Conservation (phyloP, 92 coral and sea anemone species). For the Heteractis magnifica region DNA sequence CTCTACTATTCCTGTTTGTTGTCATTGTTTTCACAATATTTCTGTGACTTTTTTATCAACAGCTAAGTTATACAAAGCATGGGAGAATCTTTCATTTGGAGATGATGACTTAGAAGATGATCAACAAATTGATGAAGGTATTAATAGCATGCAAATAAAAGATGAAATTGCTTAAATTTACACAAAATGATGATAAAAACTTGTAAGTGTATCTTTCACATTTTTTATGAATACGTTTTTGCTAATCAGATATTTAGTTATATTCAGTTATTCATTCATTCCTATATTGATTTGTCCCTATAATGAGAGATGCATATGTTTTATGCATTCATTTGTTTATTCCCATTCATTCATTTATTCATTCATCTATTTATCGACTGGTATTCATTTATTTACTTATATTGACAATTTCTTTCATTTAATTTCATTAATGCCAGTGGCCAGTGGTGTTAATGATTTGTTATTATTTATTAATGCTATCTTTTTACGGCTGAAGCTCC, state of each 20-base stretch:
- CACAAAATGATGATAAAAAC: too few species aligned
- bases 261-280: neutral
- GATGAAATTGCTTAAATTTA: too few species aligned
- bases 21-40: neutral
- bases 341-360: neutral
- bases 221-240: neutral
- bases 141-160: neutral
- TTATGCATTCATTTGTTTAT: neutral
- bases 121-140: conserved; percentile 30
- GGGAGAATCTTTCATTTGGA: conserved; percentile 31
- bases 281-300: neutral
- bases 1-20: neutral
- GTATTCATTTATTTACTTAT: too few species aligned
- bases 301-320: too few species aligned
- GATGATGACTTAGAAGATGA: conserved; percentile 33
- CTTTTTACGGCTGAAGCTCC: neutral
- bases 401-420: too few species aligned
- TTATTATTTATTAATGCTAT: neutral
- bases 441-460: neutral
- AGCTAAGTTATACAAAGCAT: conserved; percentile 37
- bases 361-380: neutral
- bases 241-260: neutral
- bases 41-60: neutral
- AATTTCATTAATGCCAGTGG: too few species aligned
- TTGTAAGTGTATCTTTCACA: neutral